Percentiles rank a stretch among this genome's conserved stretches.
phyloP scores from a whole-genome alignment of 2,888 invertebrate genomes.

The Diarsia brunnea region DNA sequence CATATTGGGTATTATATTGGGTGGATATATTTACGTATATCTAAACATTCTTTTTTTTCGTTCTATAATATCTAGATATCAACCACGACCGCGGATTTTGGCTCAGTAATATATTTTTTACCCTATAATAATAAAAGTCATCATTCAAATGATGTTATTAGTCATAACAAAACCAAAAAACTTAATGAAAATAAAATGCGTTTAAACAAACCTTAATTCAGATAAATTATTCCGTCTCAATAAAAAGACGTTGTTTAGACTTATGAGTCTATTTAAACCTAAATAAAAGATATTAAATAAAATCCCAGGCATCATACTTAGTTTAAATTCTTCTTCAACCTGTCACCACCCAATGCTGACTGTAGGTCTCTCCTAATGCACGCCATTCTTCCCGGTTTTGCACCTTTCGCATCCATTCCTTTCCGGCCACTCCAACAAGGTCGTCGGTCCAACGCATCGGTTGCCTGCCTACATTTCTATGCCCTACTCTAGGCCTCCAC shows the following conservation, averaged over 20 bases:
- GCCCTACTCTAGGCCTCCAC: too few species aligned
- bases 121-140: neutral
- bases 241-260: too few species aligned
- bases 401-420: too few species aligned
- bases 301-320: neutral
- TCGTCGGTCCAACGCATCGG: too few species aligned
- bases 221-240: neutral
- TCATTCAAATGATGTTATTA: neutral
- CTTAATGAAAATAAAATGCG: neutral
- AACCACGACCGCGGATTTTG: neutral
- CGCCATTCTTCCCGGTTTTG: too few species aligned
- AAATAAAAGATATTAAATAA: neutral
- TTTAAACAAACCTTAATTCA: conserved; percentile 1
- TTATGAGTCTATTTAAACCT: too few species aligned
- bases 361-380: too few species aligned
- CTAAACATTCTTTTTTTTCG: neutral
- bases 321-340: too few species aligned
- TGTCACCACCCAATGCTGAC: too few species aligned
- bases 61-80: neutral
- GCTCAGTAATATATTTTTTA: neutral
- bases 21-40: neutral
- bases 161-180: neutral
- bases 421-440: too few species aligned
- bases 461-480: too few species aligned
- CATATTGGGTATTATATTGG: neutral